phyloP scores from a whole-genome alignment of 2,113 vertebrate species.

The Hypocryptadius cinnamomeus region DNA sequence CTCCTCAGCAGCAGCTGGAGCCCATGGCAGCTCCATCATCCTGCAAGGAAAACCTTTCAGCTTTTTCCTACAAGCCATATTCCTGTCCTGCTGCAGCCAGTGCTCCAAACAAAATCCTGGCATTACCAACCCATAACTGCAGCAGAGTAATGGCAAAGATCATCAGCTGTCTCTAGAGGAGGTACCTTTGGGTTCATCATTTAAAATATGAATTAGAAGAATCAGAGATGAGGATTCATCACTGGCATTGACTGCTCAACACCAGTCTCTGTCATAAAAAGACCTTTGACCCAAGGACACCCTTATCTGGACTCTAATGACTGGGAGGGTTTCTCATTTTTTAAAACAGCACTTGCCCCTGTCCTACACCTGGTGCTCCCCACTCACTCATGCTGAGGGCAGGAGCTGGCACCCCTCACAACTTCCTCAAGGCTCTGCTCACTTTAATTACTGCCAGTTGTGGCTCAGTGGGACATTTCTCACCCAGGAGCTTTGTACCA shows the following conservation, averaged over 20 bases:
- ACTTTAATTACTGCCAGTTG: neutral
- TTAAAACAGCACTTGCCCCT: constrained; percentile 30
- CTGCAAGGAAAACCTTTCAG: neutral
- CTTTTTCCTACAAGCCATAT: neutral
- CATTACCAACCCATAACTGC: neutral
- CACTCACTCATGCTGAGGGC: constrained; percentile 39
- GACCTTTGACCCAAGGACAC: constrained; percentile 64
- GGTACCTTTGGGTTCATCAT: constrained; percentile 42
- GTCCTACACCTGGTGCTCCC: constrained; percentile 53
- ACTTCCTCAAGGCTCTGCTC: constrained; percentile 8
- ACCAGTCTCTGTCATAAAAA: neutral
- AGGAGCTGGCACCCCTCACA: constrained; percentile 13
- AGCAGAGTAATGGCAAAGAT: constrained; percentile 8
- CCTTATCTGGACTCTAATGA: constrained; percentile 58
- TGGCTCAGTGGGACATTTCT: neutral
- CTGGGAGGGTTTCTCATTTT: constrained; percentile 61
- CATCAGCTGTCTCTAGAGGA: constrained; percentile 53
- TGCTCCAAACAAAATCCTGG: neutral
- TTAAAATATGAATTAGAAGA: constrained; percentile 36
- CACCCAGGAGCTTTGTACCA: neutral
- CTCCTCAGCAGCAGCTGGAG: neutral
- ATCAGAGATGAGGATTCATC: constrained; percentile 4
- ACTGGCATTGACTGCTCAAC: neutral
- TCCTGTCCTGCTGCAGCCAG: neutral
- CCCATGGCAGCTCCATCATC: neutral